Percentiles rank a stretch among this genome's conserved stretches.
These are phyloP conservation scores for Drosophila rhopaloa DNA, from an alignment of 1,140 invertebrate genomes.

Conservation along the genomic window DNA sequence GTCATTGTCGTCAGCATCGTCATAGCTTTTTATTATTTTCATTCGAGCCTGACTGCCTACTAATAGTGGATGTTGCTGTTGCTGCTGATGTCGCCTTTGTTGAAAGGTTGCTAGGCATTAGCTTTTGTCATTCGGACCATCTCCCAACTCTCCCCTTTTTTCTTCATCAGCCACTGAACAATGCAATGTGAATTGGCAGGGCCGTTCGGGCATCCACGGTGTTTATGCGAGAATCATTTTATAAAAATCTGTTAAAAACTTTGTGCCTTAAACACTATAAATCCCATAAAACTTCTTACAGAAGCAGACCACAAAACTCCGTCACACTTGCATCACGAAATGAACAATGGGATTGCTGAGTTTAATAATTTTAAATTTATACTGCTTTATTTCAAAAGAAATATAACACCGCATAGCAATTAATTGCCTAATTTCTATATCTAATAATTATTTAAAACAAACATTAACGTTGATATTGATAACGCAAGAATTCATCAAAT, in stretches of 20 bases:
- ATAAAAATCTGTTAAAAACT: not conserved
- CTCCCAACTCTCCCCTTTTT: slow-evolving; percentile 12
- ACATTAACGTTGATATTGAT: not conserved
- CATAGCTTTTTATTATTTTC: slow-evolving; percentile 78
- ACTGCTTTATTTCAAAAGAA: no score
- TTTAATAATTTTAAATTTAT: no score
- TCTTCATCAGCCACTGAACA: slow-evolving; percentile 62
- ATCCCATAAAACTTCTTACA: no score
- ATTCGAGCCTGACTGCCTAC: slow-evolving; percentile 70
- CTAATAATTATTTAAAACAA: no score
- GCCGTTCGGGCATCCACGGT: not conserved
- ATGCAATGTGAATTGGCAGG: slow-evolving; percentile 78
- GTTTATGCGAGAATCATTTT: not conserved
- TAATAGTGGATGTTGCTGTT: slow-evolving; percentile 61
- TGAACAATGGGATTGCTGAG: no score
- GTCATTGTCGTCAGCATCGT: slow-evolving; percentile 55
- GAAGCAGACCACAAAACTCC: no score
- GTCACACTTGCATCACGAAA: no score
- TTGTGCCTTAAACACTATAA: no score
- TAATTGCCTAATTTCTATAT: no score
- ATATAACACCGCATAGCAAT: no score
- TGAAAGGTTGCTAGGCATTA: slow-evolving; percentile 77
- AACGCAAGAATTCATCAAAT: not conserved
- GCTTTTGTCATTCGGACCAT: slow-evolving; percentile 74
- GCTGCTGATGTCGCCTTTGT: slow-evolving; percentile 56